phyloP scores from a whole-genome alignment of 1,140 invertebrate genomes.

The Armadillidium nasatum region DNA sequence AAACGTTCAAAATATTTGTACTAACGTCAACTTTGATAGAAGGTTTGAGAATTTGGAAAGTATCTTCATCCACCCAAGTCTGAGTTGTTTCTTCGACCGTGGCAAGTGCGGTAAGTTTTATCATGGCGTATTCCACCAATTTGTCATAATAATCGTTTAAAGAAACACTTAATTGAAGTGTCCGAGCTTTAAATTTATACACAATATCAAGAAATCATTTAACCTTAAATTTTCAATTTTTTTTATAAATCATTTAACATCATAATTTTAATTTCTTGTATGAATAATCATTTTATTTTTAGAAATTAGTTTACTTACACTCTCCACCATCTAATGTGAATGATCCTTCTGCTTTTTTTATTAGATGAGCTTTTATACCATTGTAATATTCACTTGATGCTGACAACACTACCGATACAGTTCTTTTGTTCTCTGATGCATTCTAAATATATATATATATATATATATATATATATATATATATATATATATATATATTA shows the following conservation, averaged over 20 bases:
- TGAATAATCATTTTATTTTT: background rate
- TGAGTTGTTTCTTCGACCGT: slow-evolving; percentile 66
- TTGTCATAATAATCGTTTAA: slow-evolving; percentile 65
- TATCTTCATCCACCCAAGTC: slow-evolving; percentile 68
- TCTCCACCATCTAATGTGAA: slow-evolving; percentile 20
- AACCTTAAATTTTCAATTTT: background rate
- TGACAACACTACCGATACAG: slow-evolving; percentile 63
- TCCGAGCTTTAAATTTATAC: slow-evolving; percentile 33
- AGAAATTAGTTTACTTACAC: slow-evolving; percentile 1
- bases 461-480: background rate
- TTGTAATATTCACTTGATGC: slow-evolving; percentile 62
- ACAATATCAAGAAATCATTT: background rate
- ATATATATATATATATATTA: too few species aligned
- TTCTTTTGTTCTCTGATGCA: slow-evolving; percentile 63
- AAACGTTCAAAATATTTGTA: background rate
- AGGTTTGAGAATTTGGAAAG: slow-evolving; percentile 67
- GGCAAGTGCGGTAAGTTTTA: slow-evolving; percentile 66
- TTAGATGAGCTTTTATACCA: slow-evolving; percentile 64
- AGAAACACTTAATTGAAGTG: slow-evolving; percentile 57
- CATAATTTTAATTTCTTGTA: background rate
- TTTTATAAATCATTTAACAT: slow-evolving; percentile 1
- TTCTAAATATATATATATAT: slow-evolving; percentile 53
- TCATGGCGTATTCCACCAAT: slow-evolving; percentile 67
- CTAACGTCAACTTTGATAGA: slow-evolving; percentile 56
- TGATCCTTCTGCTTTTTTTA: slow-evolving; percentile 60